Base-by-base conservation (phyloP, 2,113 vertebrate species). In the Zingel zingel region DNA sequence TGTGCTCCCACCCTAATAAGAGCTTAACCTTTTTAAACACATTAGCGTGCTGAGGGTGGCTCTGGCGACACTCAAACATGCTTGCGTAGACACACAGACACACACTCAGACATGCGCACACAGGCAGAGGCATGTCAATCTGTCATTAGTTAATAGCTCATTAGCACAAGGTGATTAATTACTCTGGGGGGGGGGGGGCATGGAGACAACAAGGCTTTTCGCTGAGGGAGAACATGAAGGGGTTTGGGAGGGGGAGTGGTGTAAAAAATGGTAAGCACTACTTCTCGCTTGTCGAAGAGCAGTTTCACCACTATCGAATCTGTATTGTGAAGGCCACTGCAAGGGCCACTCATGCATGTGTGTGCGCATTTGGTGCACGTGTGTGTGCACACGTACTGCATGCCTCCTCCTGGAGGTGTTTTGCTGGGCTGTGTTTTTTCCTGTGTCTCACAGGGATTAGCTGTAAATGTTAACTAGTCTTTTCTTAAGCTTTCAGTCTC, bases 91-190 rank as follows among this genome's bases (percentile, higher is more conserved):
- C 69, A 66, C 77, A 58, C 61, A 63, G 71, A 69, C 82, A 39
- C 85, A 27, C 77, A 66, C 75, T 50, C 74, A 86, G 71, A 86
- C 88, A 88, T 91, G 84, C 86, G 81, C 89, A 85, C 88, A 79
- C 86, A 79, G 77, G 82, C 88, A 87, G 74, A 86, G 86, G 88
- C 92, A 93, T 92, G 91, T 94, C 95, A 94, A 87, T 93, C 91
- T 91, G 94, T 93, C 94, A 94, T 95, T 95, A 94, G 94, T 95
- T 95, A 95, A 95, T 95, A 95, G 93, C 93, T 95, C 94, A 95
- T 95, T 95, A 95, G 92, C 93, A 94, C 93, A 91, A 94, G 91
- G 93, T 95, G 94, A 95, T 95, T 95, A 94, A 95, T 95, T 93
- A 95, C 94, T 92, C 84, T 93, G 88, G 71, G 54, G 88, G 83